A percentile compares a stretch with the other conserved stretches of the same genome.
Conservation (phyloP, 2,888 invertebrate species). For the Eristalinus sepulchralis region DNA sequence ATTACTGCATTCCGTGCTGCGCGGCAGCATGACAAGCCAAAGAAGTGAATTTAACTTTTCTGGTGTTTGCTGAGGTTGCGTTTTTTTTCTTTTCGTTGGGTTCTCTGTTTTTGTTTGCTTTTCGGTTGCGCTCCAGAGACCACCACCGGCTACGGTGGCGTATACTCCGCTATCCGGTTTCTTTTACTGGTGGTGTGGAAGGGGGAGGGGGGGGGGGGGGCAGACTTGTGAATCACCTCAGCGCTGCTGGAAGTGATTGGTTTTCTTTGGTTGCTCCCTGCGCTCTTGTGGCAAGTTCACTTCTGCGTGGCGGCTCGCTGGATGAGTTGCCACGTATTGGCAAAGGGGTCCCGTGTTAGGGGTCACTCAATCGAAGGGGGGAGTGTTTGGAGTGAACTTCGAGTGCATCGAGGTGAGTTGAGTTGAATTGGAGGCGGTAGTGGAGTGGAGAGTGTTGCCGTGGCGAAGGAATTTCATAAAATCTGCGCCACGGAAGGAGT, state of each 20-base stretch:
- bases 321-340: not conserved
- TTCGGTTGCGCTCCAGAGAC: slow-evolving; percentile 37
- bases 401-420: too few species aligned
- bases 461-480: too few species aligned
- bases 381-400: not conserved
- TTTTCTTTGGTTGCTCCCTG: not conserved
- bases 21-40: slow-evolving; percentile 12
- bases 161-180: slow-evolving; percentile 46
- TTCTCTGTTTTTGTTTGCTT: not conserved
- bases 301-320: not conserved
- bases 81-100: too few species aligned
- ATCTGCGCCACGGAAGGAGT: too few species aligned
- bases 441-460: too few species aligned
- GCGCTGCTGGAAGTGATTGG: not conserved
- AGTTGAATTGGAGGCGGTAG: too few species aligned
- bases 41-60: not conserved
- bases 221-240: not conserved
- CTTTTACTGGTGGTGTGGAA: too few species aligned
- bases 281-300: not conserved
- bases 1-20: slow-evolving; percentile 31
- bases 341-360: not conserved
- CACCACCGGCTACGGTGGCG: not conserved
- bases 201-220: too few species aligned
- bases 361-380: not conserved
- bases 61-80: not conserved